phyloP scores from a whole-genome alignment of 2,888 invertebrate species.

The Tetragonula carbonaria region DNA sequence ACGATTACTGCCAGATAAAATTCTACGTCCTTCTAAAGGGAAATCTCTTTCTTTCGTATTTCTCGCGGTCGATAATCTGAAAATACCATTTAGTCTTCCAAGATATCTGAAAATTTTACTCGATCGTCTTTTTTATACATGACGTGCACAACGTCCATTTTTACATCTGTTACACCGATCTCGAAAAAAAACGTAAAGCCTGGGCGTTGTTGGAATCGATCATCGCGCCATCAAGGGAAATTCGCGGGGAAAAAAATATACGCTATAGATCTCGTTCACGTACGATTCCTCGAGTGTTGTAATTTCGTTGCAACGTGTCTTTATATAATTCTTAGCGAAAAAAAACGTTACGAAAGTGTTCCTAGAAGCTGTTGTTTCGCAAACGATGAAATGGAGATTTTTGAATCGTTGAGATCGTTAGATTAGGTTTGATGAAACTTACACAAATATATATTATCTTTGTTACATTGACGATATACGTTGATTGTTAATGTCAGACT shows the following conservation, averaged over 20 bases:
- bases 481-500: slow-evolving; percentile 8
- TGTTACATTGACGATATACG: slow-evolving; percentile 26
- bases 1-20: slow-evolving; percentile 10
- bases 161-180: slow-evolving; percentile 7
- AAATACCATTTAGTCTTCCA: not conserved
- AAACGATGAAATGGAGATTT: not conserved
- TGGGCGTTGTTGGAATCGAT: slow-evolving; percentile 63
- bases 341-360: slow-evolving; percentile 16
- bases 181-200: slow-evolving; percentile 22
- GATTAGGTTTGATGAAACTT: not conserved
- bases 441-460: slow-evolving; percentile 40
- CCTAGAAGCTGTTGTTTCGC: slow-evolving; percentile 5
- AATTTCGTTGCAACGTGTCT: not conserved
- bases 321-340: not conserved
- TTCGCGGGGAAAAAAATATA: slow-evolving; percentile 42
- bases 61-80: slow-evolving; percentile 7
- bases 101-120: not conserved
- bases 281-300: not conserved
- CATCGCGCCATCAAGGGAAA: slow-evolving; percentile 45
- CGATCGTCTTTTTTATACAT: not conserved
- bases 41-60: slow-evolving; percentile 3
- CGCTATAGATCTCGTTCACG: not conserved
- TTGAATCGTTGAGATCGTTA: slow-evolving; percentile 12
- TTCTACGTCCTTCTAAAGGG: slow-evolving; percentile 24
- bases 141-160: not conserved